These are phyloP conservation scores for Hapalemur alaotrensis DNA, from an alignment of 2,797 vertebrate species.

Conservation along the genomic window DNA sequence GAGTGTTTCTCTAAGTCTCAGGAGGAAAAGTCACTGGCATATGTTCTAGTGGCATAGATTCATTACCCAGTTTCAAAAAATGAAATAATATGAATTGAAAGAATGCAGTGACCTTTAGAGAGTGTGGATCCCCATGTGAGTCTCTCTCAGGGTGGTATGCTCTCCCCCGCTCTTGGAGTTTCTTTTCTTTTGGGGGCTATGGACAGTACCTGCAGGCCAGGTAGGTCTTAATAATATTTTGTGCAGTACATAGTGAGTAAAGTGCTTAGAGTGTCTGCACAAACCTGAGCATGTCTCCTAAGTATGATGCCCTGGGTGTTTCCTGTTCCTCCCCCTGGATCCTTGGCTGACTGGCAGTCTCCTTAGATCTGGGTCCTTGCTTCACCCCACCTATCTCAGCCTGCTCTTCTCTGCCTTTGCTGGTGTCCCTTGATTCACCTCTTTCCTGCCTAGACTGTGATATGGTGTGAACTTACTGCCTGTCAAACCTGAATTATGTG, in stretches of 20 bases:
- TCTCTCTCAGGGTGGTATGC: not conserved
- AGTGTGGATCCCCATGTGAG: not conserved
- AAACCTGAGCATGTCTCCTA: not conserved
- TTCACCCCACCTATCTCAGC: not conserved
- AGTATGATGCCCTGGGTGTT: accelerated
- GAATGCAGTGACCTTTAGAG: not conserved
- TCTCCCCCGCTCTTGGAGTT: not conserved
- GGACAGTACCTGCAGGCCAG: not conserved
- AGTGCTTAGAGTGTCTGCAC: too few relatives aligned
- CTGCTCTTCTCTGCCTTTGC: not conserved
- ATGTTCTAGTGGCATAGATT: not conserved
- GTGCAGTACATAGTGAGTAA: not conserved
- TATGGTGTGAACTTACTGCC: not conserved
- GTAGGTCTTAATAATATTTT: not conserved
- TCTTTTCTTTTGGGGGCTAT: not conserved
- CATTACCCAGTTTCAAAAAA: not conserved
- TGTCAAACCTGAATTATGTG: not conserved
- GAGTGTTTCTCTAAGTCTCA: not conserved
- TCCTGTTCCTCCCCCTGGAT: accelerated
- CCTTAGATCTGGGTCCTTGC: not conserved
- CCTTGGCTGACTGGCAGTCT: not conserved
- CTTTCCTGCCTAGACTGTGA: not conserved
- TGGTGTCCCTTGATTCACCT: not conserved
- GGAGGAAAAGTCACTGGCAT: not conserved
- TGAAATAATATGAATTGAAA: not conserved